Percentiles rank a stretch among this genome's conserved stretches.
phyloP scores from a whole-genome alignment of 2,797 vertebrate species.

The Mionectes olivaceus region DNA sequence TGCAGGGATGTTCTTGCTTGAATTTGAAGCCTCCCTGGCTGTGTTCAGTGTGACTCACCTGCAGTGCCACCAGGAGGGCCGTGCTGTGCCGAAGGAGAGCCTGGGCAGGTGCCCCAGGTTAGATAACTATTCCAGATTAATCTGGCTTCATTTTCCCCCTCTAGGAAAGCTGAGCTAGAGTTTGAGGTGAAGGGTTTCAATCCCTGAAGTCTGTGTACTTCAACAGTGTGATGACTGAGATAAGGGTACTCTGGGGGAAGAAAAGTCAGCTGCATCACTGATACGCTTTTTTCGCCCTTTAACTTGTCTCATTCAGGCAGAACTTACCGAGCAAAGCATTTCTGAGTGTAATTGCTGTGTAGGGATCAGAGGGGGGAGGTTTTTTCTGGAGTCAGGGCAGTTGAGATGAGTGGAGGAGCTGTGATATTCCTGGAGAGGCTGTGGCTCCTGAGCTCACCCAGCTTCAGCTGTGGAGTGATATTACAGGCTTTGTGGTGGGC shows the following conservation, averaged over 20 bases:
- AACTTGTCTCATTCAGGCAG: background rate
- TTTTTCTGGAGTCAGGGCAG: background rate
- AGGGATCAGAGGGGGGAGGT: background rate
- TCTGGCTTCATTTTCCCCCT: background rate
- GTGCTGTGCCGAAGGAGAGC: background rate
- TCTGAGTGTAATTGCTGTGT: background rate
- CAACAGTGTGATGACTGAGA: background rate
- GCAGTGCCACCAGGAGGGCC: background rate
- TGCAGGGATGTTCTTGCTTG: background rate
- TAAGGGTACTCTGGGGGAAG: background rate
- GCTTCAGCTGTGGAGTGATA: background rate
- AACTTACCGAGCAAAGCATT: background rate
- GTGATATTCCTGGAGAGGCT: background rate
- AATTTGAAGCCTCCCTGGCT: background rate
- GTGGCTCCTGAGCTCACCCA: background rate
- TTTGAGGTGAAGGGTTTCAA: background rate
- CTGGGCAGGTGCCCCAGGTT: background rate
- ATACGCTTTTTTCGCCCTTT: background rate
- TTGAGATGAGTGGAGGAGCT: background rate
- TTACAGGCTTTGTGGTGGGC: background rate
- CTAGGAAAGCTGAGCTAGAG: background rate
- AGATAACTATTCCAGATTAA: background rate
- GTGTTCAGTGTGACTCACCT: background rate
- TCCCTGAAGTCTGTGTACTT: background rate
- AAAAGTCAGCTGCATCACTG: background rate